Conservation (phyloP, 2,113 vertebrate species). For the Silurus glanis region DNA sequence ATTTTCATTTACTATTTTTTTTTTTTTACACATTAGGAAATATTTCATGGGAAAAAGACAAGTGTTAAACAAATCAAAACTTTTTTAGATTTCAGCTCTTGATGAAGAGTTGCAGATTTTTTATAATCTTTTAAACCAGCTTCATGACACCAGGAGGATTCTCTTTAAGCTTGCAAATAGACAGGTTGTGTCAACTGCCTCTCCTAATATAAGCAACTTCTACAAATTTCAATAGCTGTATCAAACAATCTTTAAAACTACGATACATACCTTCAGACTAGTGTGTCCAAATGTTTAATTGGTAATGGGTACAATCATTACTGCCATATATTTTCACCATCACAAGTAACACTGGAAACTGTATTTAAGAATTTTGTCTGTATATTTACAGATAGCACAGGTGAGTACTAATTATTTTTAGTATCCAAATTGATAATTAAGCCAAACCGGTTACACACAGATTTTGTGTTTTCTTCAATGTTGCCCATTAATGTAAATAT, state of each 20-base stretch:
- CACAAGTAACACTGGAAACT: background rate
- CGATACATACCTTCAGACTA: background rate
- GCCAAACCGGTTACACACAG: background rate
- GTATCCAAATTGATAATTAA: background rate
- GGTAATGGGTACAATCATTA: conserved; percentile 14
- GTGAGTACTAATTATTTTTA: background rate
- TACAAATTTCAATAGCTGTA: background rate
- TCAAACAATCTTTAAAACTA: background rate
- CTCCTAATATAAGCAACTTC: background rate
- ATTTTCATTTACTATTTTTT: background rate
- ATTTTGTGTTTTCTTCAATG: background rate
- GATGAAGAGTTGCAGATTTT: background rate
- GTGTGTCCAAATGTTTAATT: background rate
- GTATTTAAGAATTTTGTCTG: background rate
- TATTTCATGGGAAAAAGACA: background rate
- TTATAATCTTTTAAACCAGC: background rate
- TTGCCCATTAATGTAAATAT: background rate
- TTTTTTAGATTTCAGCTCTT: background rate
- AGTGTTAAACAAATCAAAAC: background rate
- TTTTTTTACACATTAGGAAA: background rate
- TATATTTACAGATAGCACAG: background rate
- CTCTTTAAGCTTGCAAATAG: background rate
- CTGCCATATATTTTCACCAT: background rate
- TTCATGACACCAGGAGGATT: background rate
- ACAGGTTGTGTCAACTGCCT: background rate